Conservation (phyloP, 2,888 invertebrate species). For the Standfussiana lucernea region DNA sequence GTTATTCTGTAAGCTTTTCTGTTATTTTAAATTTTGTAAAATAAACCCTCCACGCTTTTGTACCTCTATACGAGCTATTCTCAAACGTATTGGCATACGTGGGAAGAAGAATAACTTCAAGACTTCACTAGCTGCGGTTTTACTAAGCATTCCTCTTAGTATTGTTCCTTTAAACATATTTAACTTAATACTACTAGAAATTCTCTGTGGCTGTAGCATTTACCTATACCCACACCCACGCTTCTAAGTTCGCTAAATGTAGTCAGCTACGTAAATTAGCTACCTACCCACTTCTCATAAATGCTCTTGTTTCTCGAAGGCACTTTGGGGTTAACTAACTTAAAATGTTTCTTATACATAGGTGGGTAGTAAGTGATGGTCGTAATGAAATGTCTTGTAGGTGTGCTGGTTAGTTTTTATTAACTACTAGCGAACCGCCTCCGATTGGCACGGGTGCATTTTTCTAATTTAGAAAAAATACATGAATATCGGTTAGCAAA, state of each 20-base stretch:
- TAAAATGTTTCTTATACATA: constrained; percentile 16
- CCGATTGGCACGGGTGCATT: too few relatives aligned
- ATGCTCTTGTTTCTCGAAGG: constrained; percentile 12
- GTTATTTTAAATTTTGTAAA: too few relatives aligned
- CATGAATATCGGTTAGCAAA: too few relatives aligned
- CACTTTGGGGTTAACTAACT: constrained; percentile 37
- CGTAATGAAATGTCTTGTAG: not conserved
- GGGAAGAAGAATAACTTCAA: not conserved
- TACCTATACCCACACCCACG: constrained; percentile 9
- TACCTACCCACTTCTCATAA: constrained; percentile 10
- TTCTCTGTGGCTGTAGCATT: constrained; percentile 19
- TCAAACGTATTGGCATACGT: not conserved
- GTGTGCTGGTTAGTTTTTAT: not conserved
- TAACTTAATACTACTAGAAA: not conserved
- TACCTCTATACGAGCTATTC: not conserved
- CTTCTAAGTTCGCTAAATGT: constrained; percentile 16
- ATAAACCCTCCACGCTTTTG: not conserved
- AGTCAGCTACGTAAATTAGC: not conserved
- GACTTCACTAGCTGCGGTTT: not conserved
- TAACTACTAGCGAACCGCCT: not conserved
- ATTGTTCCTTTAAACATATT: not conserved
- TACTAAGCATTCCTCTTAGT: not conserved
- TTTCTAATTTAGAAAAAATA: too few relatives aligned
- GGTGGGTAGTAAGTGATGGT: not conserved
- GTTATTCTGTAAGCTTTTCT: too few relatives aligned